phyloP scores from a whole-genome alignment of 2,888 invertebrate genomes.

The Elegia similella region DNA sequence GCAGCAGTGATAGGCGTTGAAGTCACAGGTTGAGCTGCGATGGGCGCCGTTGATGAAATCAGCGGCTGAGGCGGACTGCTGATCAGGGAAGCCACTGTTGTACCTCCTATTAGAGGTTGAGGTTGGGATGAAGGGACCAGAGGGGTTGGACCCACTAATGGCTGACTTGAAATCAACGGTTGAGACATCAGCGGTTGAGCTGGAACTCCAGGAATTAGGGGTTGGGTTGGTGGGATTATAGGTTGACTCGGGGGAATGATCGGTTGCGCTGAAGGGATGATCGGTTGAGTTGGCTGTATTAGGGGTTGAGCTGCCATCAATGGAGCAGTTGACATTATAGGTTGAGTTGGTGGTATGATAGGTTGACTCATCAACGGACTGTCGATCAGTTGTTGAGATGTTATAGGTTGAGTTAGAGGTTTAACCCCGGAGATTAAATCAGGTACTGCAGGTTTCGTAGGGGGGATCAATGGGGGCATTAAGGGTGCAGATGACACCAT shows the following conservation, averaged over 20 bases:
- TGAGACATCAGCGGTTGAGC: slow-evolving; percentile 1
- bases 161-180: not conserved
- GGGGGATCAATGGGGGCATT: slow-evolving; percentile 36
- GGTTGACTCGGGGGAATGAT: slow-evolving; percentile 34
- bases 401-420: slow-evolving; percentile 27
- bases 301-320: slow-evolving; percentile 40
- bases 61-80: slow-evolving; percentile 57
- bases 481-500: slow-evolving; percentile 22
- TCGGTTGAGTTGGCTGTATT: slow-evolving; percentile 24
- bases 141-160: not conserved
- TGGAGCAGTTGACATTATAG: slow-evolving; percentile 2
- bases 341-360: slow-evolving; percentile 37
- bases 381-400: slow-evolving; percentile 32
- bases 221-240: slow-evolving; percentile 22
- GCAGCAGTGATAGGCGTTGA: slow-evolving; percentile 66
- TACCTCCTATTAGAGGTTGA: not conserved
- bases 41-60: slow-evolving; percentile 35
- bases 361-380: slow-evolving; percentile 28
- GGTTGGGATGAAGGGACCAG: not conserved
- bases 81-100: slow-evolving; percentile 42
- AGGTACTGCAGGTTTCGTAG: slow-evolving; percentile 46
- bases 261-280: slow-evolving; percentile 18
- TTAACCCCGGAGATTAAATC: slow-evolving; percentile 67
- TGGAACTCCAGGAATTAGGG: slow-evolving; percentile 21
- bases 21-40: slow-evolving; percentile 61